Base-by-base conservation (phyloP, 2,888 invertebrate species). In the Hecatera dysodea region DNA sequence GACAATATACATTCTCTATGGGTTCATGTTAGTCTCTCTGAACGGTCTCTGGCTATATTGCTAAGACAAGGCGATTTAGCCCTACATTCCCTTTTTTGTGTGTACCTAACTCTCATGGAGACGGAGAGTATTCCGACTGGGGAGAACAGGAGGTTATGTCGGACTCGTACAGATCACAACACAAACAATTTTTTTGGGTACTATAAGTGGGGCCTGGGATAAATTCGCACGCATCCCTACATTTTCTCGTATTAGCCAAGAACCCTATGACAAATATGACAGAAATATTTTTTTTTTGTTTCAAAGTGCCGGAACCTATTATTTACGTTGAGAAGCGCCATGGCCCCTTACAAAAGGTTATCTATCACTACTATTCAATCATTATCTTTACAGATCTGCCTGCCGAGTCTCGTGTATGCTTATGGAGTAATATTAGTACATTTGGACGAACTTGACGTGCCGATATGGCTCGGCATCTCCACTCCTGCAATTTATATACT, bases 391-490 rank as follows among this genome's bases (percentile, higher is more conserved):
- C 89, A 96, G 96, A 87, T 95, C 56, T 92, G 91, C 73, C 75
- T 96, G 68, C 95, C 95, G 27, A 94, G 91, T 72, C 86, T 96
- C 64, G 90, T 96, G 67, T 86, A 94, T 24, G 92, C 94, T 0
- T 96, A 96, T 70, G 96, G 96, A 24, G 92, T 94, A 55, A 82
- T 96, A 60, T 88, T 96, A 85, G 89, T 94, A 12, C 91, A 93
- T 71, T 82, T 92, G 11, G 86, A 90, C 39, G 90, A 90, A 60
- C 83, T 91, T 24, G 93, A 92, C 17, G 89, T 92, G 5, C 92
- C 94, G 8, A 72, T 91, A 75, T 94, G 93, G 93, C 84, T 94
- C 17, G 93, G 92, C 2, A 83, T 96, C 17, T 86, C 90, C 24
- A 91, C 95, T 53, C 95, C 96, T 1, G 89, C 94, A 2, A 85